Evolutionary conservation across 2,888 invertebrate species (phyloP).

Genomic region (Sarcophaga variegata): DNA sequence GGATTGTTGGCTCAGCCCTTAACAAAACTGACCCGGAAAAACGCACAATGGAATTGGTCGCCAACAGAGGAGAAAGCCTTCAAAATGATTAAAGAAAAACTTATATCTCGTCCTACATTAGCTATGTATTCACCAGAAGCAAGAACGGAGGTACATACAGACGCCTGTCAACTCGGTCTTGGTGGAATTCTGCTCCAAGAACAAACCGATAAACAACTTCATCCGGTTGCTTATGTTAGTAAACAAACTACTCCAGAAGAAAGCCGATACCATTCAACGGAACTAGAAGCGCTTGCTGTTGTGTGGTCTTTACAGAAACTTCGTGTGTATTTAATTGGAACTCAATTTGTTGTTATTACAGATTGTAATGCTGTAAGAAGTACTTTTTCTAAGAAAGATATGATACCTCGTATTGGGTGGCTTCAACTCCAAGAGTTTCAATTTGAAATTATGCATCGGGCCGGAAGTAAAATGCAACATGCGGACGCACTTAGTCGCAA

Average conservation of each 20-base stretch:
- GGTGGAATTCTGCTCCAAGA: constrained; percentile 51
- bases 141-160: constrained; percentile 58
- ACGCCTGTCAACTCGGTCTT: constrained; percentile 53
- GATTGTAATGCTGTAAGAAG: constrained; percentile 43
- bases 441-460: constrained; percentile 58
- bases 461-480: constrained; percentile 39
- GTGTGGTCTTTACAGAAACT: constrained; percentile 55
- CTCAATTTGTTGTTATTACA: constrained; percentile 48
- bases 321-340: constrained; percentile 49
- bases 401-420: constrained; percentile 72
- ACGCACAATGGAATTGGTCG: constrained; percentile 30
- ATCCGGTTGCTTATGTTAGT: constrained; percentile 33
- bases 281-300: constrained; percentile 51
- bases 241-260: constrained; percentile 60
- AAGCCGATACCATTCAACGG: constrained; percentile 57
- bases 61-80: constrained; percentile 34
- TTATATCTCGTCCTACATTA: constrained; percentile 27
- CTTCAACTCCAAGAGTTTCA: constrained; percentile 67
- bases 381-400: constrained; percentile 70
- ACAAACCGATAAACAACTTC: constrained; percentile 44
- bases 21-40: constrained; percentile 28
- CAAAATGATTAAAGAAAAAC: constrained; percentile 37
- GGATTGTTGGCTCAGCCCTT: constrained; percentile 38
- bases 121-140: constrained; percentile 39
- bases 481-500: constrained; percentile 32